Percentiles rank a stretch among this genome's conserved stretches.
phyloP scores from a whole-genome alignment of 2,113 vertebrate species.

The Channa maculata region DNA sequence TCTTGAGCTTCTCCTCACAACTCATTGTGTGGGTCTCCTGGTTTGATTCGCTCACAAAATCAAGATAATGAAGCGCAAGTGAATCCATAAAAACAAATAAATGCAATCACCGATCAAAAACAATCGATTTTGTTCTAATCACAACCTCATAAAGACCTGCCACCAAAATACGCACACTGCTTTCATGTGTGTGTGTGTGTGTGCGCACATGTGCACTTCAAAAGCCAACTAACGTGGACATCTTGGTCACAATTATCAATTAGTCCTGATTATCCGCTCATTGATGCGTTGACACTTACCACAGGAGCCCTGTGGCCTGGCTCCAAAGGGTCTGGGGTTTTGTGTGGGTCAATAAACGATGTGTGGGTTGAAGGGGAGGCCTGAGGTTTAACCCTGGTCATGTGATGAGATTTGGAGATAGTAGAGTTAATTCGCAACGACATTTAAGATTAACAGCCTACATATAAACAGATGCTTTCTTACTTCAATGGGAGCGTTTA shows the following conservation, averaged over 20 bases:
- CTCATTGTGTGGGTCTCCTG: conserved; percentile 39
- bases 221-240: conserved; percentile 86
- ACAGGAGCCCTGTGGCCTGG: conserved; percentile 77
- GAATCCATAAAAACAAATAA: conserved; percentile 3
- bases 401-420: conserved; percentile 50
- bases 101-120: conserved; percentile 38
- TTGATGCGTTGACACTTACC: conserved; percentile 84
- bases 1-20: conserved; percentile 27
- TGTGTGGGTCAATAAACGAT: conserved; percentile 54
- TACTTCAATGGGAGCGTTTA: too few species aligned
- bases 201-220: conserved; percentile 84
- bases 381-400: conserved; percentile 28
- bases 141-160: neutral
- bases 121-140: too few species aligned
- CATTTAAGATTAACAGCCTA: too few species aligned
- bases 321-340: conserved; percentile 87
- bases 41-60: conserved; percentile 31
- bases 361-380: conserved; percentile 49
- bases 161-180: conserved; percentile 38
- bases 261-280: conserved; percentile 82
- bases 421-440: neutral
- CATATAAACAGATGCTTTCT: too few species aligned
- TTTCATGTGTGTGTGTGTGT: conserved; percentile 68
- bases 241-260: conserved; percentile 83
- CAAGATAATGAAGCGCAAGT: neutral